Evolutionary conservation across 2,888 invertebrate species (phyloP), one percentile per base, ranked within the genome.

Genomic region (Phlogophora meticulosa): DNA sequence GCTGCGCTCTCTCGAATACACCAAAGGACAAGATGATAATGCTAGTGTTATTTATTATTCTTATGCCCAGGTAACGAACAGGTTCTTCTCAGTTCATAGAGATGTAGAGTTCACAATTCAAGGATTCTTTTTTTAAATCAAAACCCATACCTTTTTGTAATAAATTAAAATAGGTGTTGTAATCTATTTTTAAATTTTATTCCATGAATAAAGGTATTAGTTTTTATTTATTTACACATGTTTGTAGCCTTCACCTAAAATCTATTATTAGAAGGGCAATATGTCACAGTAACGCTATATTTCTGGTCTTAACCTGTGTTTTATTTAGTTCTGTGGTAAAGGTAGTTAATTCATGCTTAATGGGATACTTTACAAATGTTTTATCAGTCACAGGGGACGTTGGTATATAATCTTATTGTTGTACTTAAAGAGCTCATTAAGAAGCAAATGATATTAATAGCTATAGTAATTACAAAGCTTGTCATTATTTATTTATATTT

Each of bases 1-100:
- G 68, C 56, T 53, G 59, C 63, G 11, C 46, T 59, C 67, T 49
- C 69, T 49, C 77, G 76, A 72, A n/a, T 51, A 24, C 43, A 61
- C 72, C 76, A 51, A 48, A 58, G 56, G 71, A 42, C 51, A 73
- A 56, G 69, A 28, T 52, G 42, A 57, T 56, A 10, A 57, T 40
- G 15, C n/a, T 60, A 68, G 42, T 58, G 60, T 52, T 74, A 60
- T 56, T 74, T 68, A 56, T 42, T 40, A 20, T 22, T 49, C 45
- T 72, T 51, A 55, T 60, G 68, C 45, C 51, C 32, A 10, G 17
- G 49, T 38, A 10, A 63, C 53, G 70, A 62, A 38, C n/a, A 15
- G 45, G 52, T 61, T 68, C 48, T 42, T 17, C 48, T 40, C 17
- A 58, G 2, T 46, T 24, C 13, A 15, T 34, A 13, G 17, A 24